phyloP scores from a whole-genome alignment of 1,140 invertebrate genomes.

The Cotesia chilonis region DNA sequence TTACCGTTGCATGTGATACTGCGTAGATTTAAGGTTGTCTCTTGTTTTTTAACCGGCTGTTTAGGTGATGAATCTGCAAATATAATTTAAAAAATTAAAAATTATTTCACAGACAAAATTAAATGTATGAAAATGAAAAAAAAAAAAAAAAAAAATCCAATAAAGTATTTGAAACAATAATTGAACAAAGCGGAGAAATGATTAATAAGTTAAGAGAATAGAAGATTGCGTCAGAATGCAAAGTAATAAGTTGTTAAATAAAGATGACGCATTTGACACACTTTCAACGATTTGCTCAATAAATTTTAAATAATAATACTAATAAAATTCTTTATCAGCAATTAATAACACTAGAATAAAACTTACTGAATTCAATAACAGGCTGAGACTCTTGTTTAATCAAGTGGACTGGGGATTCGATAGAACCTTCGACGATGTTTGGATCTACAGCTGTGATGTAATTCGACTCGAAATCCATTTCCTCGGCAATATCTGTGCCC shows the following conservation, averaged over 20 bases:
- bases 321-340: no score
- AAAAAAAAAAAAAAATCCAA: no score
- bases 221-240: conserved; percentile 27
- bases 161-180: not conserved
- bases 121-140: not conserved
- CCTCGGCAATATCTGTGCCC: conserved; percentile 46
- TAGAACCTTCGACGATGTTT: conserved; percentile 41
- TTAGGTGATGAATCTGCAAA: conserved; percentile 39
- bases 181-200: not conserved
- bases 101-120: not conserved
- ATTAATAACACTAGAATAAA: not conserved
- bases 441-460: conserved; percentile 52
- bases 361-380: conserved; percentile 41
- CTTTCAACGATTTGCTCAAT: conserved; percentile 21
- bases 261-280: conserved; percentile 34
- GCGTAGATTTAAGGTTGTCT: conserved; percentile 50
- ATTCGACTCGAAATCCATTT: conserved; percentile 52
- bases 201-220: not conserved
- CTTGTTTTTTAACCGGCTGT: conserved; percentile 37
- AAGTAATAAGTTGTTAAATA: conserved; percentile 11
- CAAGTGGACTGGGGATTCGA: conserved; percentile 34
- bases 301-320: not conserved
- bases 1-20: conserved; percentile 51
- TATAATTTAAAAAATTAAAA: conserved; percentile 12
- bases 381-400: conserved; percentile 34